Percentiles rank a stretch among this genome's conserved stretches.
Conservation (phyloP, 1,140 invertebrate species). For the Brachionus rotundiformis region DNA sequence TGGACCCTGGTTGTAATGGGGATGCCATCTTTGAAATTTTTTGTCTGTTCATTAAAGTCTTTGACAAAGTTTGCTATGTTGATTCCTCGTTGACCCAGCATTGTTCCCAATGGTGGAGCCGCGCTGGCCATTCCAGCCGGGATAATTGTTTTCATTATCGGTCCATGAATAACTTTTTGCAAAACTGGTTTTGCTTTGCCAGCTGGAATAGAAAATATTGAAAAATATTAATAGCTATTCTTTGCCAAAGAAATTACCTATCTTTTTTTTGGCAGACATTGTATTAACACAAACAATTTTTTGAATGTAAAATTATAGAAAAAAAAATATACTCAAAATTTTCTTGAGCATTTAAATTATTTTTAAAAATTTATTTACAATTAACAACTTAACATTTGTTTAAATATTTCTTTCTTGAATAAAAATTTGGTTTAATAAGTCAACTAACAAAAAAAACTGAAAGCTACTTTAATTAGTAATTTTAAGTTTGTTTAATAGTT, state of each 20-base stretch:
- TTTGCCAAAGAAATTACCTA: neutral
- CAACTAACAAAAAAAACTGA: too few relatives aligned
- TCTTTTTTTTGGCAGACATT: conserved; percentile 23
- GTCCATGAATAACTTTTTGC: conserved; percentile 75
- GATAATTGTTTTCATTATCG: conserved; percentile 75
- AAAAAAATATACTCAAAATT: neutral
- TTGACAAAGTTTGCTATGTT: conserved; percentile 93
- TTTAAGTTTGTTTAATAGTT: too few relatives aligned
- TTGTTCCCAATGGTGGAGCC: conserved; percentile 84
- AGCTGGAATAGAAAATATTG: neutral
- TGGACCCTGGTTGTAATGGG: conserved; percentile 79
- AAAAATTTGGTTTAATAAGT: too few relatives aligned
- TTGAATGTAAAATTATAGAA: neutral
- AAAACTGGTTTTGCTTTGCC: conserved; percentile 56
- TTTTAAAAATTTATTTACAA: neutral
- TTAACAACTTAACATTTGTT: neutral
- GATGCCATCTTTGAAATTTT: conserved; percentile 85
- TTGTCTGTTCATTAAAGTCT: conserved; percentile 93
- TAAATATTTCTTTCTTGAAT: too few relatives aligned
- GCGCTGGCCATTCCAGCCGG: conserved; percentile 81
- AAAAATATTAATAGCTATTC: neutral
- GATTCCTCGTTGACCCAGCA: conserved; percentile 72
- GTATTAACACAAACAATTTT: neutral
- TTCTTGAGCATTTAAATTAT: neutral
- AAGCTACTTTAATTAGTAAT: too few relatives aligned